phyloP scores from a whole-genome alignment of 2,113 vertebrate genomes.

The Macrotus californicus region DNA sequence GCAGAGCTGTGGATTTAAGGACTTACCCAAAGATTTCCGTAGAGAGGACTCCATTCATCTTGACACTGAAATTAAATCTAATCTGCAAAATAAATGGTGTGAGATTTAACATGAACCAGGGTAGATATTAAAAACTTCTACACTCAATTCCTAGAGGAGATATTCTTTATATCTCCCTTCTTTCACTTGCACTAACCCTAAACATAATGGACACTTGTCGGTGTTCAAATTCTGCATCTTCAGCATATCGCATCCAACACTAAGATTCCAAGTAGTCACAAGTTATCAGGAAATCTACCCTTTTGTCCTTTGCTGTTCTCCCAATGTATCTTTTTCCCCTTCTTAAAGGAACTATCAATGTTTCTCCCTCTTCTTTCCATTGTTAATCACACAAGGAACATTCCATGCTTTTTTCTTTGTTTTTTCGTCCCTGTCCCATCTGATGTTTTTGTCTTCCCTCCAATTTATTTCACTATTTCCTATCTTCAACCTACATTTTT shows the following conservation, averaged over 20 bases:
- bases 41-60: conserved; percentile 63
- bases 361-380: conserved; percentile 5
- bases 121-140: neutral
- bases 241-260: neutral
- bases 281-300: neutral
- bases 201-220: neutral
- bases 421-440: neutral
- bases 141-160: neutral
- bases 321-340: neutral
- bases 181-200: neutral
- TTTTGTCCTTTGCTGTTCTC: neutral
- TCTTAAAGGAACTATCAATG: neutral
- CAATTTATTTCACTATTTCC: neutral
- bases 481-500: neutral
- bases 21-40: conserved; percentile 68
- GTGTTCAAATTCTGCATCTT: conserved; percentile 6
- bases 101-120: neutral
- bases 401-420: neutral
- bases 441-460: neutral
- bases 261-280: neutral
- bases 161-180: neutral
- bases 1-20: neutral
- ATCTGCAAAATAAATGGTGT: conserved; percentile 61
- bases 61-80: conserved; percentile 68
- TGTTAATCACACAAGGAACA: neutral